Evolutionary conservation across 2,797 vertebrate species (phyloP), one percentile per base, ranked within the genome.

Genomic region (Parauchenoglanis ngamensis): DNA sequence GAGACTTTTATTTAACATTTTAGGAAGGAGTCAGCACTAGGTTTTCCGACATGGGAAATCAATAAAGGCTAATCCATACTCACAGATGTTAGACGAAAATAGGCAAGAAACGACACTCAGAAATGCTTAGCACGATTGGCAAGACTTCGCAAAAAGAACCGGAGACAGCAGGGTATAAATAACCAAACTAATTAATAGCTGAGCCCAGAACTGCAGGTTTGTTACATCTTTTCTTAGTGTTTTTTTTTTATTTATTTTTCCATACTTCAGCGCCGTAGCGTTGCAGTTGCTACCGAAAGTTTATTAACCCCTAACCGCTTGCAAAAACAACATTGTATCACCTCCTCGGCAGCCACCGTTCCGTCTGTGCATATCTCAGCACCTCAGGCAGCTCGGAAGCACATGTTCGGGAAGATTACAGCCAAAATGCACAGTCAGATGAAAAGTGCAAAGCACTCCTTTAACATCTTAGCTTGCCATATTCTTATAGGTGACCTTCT

Each of bases 401-500:
- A 78, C 31, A 80, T 61, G 35, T 15, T 61, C 0, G 11, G 49
- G 35, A 61, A 61, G 78, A 61, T 61, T 61, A 40, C 57, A 80
- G 78, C 78, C 57, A 46, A 80, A 76, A 76, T 76, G 72, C 40
- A 73, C 70, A 77, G 73, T 57, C 77, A 40, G n/a, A 78, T 7
- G 57, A 61, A 31, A 78, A 78, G 17, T 78, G 52, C 76, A 78
- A 56, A 57, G 76, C 56, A 80, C 31, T 80, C 78, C 57, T 46
- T 61, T 44, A 17, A n/a, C 28, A 1, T 57, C 52, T 78, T 35
- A 57, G 80, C 59, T 82, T 28, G 59, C 44, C 40, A 65, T 65
- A 28, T 46, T 49, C 59, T 82, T 82, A 82, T 65, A 82, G 80
- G 59, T 82, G 80, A 65, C 80, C 59, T 65, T 82, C 12, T 82